Conservation (phyloP, 2,797 vertebrate genomes). For the Sebastes matsubarae region DNA sequence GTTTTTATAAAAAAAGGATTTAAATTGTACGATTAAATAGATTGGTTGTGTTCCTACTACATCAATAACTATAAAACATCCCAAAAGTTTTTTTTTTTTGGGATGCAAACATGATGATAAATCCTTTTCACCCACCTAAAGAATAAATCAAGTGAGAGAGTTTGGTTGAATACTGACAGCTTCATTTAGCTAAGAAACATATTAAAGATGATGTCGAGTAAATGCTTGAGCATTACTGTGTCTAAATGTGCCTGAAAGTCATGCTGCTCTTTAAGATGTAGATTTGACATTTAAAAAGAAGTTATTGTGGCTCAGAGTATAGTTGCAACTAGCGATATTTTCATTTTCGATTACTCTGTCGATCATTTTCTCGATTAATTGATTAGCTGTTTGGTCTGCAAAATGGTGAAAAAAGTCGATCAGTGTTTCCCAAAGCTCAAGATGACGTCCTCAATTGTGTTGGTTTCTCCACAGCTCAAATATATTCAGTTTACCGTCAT, state of each 20-base stretch:
- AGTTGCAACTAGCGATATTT: too few relatives aligned
- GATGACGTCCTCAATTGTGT: background rate
- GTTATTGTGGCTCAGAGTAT: background rate
- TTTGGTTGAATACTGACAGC: background rate
- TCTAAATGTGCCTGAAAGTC: background rate
- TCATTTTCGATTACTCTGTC: too few relatives aligned
- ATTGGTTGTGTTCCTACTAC: background rate
- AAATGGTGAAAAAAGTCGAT: too few relatives aligned
- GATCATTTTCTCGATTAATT: too few relatives aligned
- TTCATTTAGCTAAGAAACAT: background rate
- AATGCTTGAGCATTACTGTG: background rate
- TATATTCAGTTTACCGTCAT: too few relatives aligned
- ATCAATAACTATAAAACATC: background rate
- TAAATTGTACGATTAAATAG: background rate
- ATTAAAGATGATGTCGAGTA: background rate
- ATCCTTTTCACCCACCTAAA: background rate
- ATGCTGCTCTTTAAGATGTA: background rate
- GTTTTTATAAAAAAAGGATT: background rate
- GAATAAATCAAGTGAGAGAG: background rate
- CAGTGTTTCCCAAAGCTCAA: too few relatives aligned
- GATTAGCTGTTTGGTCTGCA: too few relatives aligned
- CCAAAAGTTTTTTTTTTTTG: rapidly evolving
- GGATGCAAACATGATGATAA: background rate
- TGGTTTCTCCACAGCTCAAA: background rate
- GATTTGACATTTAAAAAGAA: background rate